Evolutionary conservation across 2,797 vertebrate species (phyloP), one percentile per base, ranked within the genome.

Genomic region (Enteromius mattozi): DNA sequence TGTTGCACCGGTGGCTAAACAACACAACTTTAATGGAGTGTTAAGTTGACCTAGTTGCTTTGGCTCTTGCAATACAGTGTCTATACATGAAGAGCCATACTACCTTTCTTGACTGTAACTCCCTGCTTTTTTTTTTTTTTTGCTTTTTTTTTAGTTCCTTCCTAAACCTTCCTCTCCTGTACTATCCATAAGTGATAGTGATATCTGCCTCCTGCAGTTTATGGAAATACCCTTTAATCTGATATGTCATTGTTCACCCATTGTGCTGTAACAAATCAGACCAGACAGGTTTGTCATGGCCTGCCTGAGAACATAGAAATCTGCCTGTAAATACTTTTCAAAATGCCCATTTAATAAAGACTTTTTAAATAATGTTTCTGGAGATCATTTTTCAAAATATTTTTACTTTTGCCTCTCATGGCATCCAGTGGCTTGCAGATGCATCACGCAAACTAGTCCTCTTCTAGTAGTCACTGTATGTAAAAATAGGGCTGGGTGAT

Each of bases 241-340:
- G 59, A 72, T 66, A 77, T 66, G 54, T 49, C 70, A 82, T 85
- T 85, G 68, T 85, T 83, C 80, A 81, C 35, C 68, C 27, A 54
- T 78, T 75, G 74, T 87, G 82, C 72, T 86, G 87, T 86, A 87
- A 80, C 69, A 83, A 47, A 81, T 72, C 42, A 82, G 71, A 69
- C 45, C 65, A 66, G 85, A 3, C 70, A 61, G 82, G 86, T 88
- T 77, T 78, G 82, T 89, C 54, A 86, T 88, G 76, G 80, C 86
- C 89, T 78, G 87, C 90, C 84, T 82, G 86, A 88, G 72, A 91
- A 92, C 85, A 88, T 83, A 70, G 70, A 93, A 87, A 93, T 94
- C 92, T 93, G 93, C 92, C 92, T 95, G 94, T 95, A 95, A 94
- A 95, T 95, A 95, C 86, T 91, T 93, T 86, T 86, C 84, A 88